These are phyloP conservation scores for Wasmannia auropunctata DNA, from an alignment of 1,140 invertebrate species.

Conservation along the genomic window DNA sequence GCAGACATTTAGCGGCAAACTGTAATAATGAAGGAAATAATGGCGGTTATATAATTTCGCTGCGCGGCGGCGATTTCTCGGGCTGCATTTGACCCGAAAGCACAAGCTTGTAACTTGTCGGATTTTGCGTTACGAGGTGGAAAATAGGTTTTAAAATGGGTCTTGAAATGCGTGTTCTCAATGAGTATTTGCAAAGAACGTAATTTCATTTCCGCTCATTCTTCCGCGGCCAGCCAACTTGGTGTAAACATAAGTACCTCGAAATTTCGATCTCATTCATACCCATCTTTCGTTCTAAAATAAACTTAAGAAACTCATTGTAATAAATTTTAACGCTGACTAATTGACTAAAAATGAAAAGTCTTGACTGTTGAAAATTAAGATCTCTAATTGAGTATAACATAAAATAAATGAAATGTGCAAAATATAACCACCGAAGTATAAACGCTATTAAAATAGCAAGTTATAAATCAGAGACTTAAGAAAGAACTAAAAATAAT, in stretches of 20 bases:
- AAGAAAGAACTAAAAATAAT: background rate
- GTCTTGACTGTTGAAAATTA: background rate
- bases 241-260: background rate
- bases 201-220: constrained; percentile 36
- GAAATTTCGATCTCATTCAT: background rate
- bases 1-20: constrained; percentile 43
- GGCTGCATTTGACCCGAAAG: constrained; percentile 49
- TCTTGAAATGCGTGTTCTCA: constrained; percentile 66
- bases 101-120: constrained; percentile 61
- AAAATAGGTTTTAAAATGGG: constrained; percentile 68
- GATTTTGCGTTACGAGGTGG: constrained; percentile 66
- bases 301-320: constrained; percentile 3
- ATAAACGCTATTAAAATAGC: background rate
- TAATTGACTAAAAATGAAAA: background rate
- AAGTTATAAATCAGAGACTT: background rate
- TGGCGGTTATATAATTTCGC: constrained; percentile 63
- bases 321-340: background rate
- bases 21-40: constrained; percentile 45
- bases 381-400: background rate
- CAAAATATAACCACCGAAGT: background rate
- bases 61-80: constrained; percentile 50
- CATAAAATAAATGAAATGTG: background rate
- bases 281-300: background rate
- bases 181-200: constrained; percentile 62
- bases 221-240: background rate